Conservation (phyloP, 2,113 vertebrate genomes). For the Erpornis zantholeuca region DNA sequence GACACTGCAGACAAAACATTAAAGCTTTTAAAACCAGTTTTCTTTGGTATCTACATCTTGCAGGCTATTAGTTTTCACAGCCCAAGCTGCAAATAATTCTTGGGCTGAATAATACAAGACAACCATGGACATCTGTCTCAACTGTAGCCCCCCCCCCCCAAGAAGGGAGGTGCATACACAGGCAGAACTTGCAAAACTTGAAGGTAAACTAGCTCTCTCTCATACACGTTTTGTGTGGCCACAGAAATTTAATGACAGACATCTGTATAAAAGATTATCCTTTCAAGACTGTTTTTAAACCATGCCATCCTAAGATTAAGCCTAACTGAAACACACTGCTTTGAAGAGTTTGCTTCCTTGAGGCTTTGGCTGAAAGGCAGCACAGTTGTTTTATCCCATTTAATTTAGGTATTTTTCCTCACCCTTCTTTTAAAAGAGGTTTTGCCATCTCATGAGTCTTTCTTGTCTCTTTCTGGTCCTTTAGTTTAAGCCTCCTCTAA, state of each 20-base stretch:
- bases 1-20: slow-evolving; percentile 32
- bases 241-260: slow-evolving; percentile 1
- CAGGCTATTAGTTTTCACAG: not conserved
- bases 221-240: not conserved
- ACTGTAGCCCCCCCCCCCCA: not conserved
- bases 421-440: not conserved
- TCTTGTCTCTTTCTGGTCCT: not conserved
- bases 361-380: slow-evolving; percentile 34
- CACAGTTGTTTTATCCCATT: not conserved
- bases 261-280: slow-evolving; percentile 18
- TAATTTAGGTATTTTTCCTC: not conserved
- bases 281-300: slow-evolving; percentile 34
- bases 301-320: slow-evolving; percentile 2
- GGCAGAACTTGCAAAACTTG: not conserved
- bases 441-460: not conserved
- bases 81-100: not conserved
- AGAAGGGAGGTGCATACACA: not conserved
- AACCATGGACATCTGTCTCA: not conserved
- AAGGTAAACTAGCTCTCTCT: not conserved
- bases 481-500: slow-evolving; percentile 1
- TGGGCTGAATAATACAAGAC: not conserved
- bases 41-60: slow-evolving; percentile 68
- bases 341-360: slow-evolving; percentile 32
- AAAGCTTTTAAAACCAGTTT: slow-evolving; percentile 64
- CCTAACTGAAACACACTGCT: slow-evolving; percentile 30